phyloP scores from a whole-genome alignment of 2,797 vertebrate species.

The Tamandua tetradactyla region DNA sequence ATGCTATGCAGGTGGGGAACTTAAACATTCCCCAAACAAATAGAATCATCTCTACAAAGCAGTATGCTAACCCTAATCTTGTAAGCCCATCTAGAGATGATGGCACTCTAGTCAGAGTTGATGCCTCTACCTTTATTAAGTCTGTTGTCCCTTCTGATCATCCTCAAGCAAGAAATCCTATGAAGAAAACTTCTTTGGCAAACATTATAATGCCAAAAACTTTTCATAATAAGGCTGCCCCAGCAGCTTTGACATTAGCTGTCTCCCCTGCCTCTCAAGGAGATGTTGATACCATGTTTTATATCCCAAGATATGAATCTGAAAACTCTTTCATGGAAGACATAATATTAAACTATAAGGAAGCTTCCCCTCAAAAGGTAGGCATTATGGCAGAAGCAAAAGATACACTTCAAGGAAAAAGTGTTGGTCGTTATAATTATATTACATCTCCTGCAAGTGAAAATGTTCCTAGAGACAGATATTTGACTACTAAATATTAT shows the following conservation, averaged over 20 bases:
- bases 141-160: not conserved
- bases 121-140: not conserved
- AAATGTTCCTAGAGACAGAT: not conserved
- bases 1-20: not conserved
- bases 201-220: slow-evolving; percentile 22
- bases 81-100: not conserved
- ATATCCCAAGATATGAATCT: not conserved
- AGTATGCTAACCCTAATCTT: not conserved
- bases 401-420: not conserved
- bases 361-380: not conserved
- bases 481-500: not conserved
- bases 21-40: slow-evolving; percentile 28
- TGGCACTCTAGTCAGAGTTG: not conserved
- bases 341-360: not conserved
- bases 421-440: not conserved
- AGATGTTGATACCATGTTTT: not conserved
- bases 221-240: not conserved
- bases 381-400: not conserved
- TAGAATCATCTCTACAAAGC: not conserved
- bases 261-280: not conserved
- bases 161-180: not conserved
- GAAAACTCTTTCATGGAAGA: slow-evolving; percentile 33
- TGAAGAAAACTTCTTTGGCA: not conserved
- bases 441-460: not conserved
- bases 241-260: not conserved